Base-by-base conservation (phyloP, 2,113 vertebrate species). In the Pithys albifrons region DNA sequence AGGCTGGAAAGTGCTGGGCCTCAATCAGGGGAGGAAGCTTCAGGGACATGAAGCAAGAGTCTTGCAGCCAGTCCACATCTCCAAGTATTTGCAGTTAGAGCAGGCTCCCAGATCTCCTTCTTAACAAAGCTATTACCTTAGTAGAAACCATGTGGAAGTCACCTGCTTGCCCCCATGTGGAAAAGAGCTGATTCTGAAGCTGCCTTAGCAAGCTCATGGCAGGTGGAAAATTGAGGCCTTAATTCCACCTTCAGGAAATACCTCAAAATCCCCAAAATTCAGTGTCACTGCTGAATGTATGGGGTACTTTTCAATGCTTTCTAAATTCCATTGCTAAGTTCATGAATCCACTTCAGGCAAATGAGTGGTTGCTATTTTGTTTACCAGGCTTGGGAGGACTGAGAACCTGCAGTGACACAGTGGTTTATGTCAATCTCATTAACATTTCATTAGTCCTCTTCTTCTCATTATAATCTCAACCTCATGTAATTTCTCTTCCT, bases 391-490 rank as follows among this genome's bases (percentile, higher is more conserved):
- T 86, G 88, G 69, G 88, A 94, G 85, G 45, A 89, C 69, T 64
- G 85, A 88, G 48, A 96, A 39, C 82, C 85, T 84, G 88, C 95
- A 96, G 93, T 94, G 87, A 67, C 79, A 93, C 59, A 72, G 61
- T 83, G 85, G 41, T 69, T 74, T 90, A 37, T 91, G 39, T 89
- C 0, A 1, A 48, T 87, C 83, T 88, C 83, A 95, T 86, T 86
- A 90, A 64, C 72, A 91, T 92, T 92, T 96, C 82, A 93, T 96
- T 96, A 88, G 35, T 91, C 24, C 54, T 95, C 61, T 81, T 95
- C 82, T 83, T 92, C 79, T 95, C 70, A 95, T 95, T 96, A 91
- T 57, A 92, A 73, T 77, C 89, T 86, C 73, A 90, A 39, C 82
- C 55, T 91, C 46, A 49, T 92, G 49, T 89, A 85, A 86, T 96